These are phyloP conservation scores for Bradypodion pumilum DNA, from an alignment of 2,797 vertebrate genomes.

Conservation along the genomic window DNA sequence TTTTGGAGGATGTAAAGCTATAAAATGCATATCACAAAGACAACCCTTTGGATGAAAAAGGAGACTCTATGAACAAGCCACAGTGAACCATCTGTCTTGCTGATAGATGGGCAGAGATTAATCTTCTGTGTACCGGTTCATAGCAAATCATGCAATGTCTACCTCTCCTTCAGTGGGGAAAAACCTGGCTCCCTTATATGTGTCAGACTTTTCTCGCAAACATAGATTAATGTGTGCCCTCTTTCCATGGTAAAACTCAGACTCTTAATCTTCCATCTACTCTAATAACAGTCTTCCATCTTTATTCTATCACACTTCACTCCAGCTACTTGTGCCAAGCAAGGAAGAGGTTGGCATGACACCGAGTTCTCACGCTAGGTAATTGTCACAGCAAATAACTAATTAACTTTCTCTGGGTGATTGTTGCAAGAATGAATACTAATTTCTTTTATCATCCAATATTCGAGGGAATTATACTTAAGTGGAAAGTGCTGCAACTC, in stretches of 20 bases:
- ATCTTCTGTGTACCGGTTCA: slow-evolving; percentile 54
- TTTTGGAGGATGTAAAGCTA: slow-evolving; percentile 61
- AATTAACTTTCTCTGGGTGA: background rate
- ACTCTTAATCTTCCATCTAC: slow-evolving; percentile 11
- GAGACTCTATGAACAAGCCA: slow-evolving; percentile 29
- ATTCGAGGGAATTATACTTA: background rate
- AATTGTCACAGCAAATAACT: background rate
- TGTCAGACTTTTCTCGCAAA: slow-evolving; percentile 50
- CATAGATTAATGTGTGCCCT: slow-evolving; percentile 41
- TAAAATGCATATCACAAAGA: slow-evolving; percentile 58
- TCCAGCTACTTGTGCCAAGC: background rate
- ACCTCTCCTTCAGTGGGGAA: slow-evolving; percentile 34
- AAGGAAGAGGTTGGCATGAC: background rate
- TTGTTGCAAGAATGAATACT: background rate
- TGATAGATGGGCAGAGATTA: slow-evolving; percentile 62
- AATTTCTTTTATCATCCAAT: accelerated
- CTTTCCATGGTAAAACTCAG: background rate
- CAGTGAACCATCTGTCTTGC: slow-evolving; percentile 54
- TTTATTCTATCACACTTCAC: slow-evolving; percentile 20
- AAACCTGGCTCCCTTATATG: background rate
- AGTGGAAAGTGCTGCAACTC: background rate
- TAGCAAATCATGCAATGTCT: slow-evolving; percentile 56
- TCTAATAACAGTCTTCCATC: slow-evolving; percentile 15
- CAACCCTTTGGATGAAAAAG: slow-evolving; percentile 57
- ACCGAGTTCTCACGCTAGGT: background rate